Evolutionary conservation across 2,113 vertebrate genomes (phyloP).

Genomic region (Hippocampus abdominalis): DNA sequence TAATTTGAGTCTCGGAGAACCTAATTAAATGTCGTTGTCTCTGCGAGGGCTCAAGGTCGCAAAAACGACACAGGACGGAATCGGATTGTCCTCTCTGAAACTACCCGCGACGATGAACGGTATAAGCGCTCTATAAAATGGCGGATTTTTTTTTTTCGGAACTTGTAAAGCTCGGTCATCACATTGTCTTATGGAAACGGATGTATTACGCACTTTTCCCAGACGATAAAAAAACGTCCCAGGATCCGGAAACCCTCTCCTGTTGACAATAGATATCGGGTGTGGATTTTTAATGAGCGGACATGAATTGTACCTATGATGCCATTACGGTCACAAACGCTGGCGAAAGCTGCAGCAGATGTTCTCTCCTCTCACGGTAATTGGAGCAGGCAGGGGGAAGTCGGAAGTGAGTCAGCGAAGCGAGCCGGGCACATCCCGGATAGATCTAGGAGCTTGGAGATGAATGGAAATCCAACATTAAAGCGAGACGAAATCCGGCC

Average conservation of each 20-base stretch:
- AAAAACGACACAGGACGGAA: too few relatives aligned
- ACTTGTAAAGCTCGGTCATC: neutral
- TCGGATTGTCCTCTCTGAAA: too few relatives aligned
- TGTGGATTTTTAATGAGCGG: neutral
- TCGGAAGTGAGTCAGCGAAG: conserved; percentile 5
- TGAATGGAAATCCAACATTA: neutral
- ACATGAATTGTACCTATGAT: conserved; percentile 10
- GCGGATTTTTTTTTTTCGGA: neutral
- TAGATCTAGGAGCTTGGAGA: conserved; percentile 1
- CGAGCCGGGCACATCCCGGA: neutral
- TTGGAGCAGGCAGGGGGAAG: neutral
- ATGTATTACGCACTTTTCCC: neutral
- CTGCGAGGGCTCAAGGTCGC: too few relatives aligned
- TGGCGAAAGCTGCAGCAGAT: conserved; percentile 2
- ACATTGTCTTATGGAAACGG: neutral
- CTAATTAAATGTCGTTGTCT: too few relatives aligned
- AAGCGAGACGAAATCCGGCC: neutral
- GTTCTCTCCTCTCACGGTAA: conserved; percentile 6
- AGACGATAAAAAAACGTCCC: neutral
- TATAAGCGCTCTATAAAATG: neutral
- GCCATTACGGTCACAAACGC: conserved; percentile 3
- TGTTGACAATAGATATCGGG: neutral
- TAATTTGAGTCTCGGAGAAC: neutral
- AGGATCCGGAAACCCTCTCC: neutral
- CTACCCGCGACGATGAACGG: too few relatives aligned